A percentile compares a stretch with the other conserved stretches of the same genome.
Conservation (phyloP, 2,888 invertebrate species). For the Agrotis clavis region DNA sequence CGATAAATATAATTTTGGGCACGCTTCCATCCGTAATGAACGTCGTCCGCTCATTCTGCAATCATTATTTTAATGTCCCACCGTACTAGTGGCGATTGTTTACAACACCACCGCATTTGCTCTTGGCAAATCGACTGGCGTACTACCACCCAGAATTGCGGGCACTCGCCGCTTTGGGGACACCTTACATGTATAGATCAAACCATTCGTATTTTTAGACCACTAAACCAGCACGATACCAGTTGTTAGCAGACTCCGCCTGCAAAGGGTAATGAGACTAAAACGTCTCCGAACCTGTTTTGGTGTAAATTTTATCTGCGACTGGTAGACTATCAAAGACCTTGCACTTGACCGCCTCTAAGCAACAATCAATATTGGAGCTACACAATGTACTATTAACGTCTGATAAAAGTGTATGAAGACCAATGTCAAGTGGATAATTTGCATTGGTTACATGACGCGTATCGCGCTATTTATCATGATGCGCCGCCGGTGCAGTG, state of each 20-base stretch:
- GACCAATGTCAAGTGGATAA: constrained; percentile 69
- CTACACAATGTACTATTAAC: constrained; percentile 55
- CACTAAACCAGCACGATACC: constrained; percentile 29
- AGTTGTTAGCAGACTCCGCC: constrained; percentile 22
- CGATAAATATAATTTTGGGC: constrained; percentile 79
- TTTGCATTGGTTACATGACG: constrained; percentile 57
- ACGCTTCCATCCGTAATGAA: constrained; percentile 77
- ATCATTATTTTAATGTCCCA: constrained; percentile 76
- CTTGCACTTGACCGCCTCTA: constrained; percentile 67
- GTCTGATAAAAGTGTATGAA: constrained; percentile 51
- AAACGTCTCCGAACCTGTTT: constrained; percentile 13
- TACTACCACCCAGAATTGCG: constrained; percentile 45
- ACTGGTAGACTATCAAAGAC: constrained; percentile 44
- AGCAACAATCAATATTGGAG: constrained; percentile 39
- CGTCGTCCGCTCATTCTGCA: constrained; percentile 69
- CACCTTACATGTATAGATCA: constrained; percentile 47
- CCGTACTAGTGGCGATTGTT: constrained; percentile 69
- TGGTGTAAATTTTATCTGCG: constrained; percentile 13
- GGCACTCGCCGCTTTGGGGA: constrained; percentile 34
- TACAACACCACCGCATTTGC: constrained; percentile 67
- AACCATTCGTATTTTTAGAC: constrained; percentile 53
- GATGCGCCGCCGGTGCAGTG: constrained; percentile 42
- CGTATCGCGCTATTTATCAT: constrained; percentile 40
- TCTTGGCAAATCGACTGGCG: constrained; percentile 65
- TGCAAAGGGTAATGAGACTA: constrained; percentile 16